Evolutionary conservation across 2,888 invertebrate species (phyloP).

Genomic region (Dasysyrphus albostriatus): DNA sequence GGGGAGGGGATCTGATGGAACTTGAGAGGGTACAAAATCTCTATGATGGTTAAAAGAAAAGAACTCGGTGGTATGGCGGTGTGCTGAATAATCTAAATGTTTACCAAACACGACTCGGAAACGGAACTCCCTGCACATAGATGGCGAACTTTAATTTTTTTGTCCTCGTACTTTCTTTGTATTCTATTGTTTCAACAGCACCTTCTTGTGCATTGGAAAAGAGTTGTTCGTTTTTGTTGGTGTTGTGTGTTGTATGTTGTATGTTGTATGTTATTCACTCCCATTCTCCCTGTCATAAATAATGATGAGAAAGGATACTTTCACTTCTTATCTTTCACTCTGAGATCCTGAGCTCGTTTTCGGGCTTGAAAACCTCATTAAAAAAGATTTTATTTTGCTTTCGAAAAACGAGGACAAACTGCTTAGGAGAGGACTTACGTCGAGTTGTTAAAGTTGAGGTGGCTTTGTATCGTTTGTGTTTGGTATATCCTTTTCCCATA

Average conservation of each 20-base stretch:
- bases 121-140: slow-evolving; percentile 41
- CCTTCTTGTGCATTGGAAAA: background rate
- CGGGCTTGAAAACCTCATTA: slow-evolving; percentile 54
- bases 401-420: slow-evolving; percentile 36
- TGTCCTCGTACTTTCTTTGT: background rate
- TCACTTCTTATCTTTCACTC: slow-evolving; percentile 58
- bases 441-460: slow-evolving; percentile 33
- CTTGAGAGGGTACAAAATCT: slow-evolving; percentile 25
- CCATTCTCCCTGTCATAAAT: slow-evolving; percentile 54
- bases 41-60: slow-evolving; percentile 11
- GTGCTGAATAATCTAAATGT: slow-evolving; percentile 57
- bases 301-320: slow-evolving; percentile 66
- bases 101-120: slow-evolving; percentile 63
- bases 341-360: slow-evolving; percentile 43
- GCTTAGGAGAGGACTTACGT: slow-evolving; percentile 4
- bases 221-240: background rate
- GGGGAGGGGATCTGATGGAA: background rate
- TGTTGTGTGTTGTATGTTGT: background rate
- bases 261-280: slow-evolving; percentile 1
- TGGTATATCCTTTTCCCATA: slow-evolving; percentile 16
- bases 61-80: background rate
- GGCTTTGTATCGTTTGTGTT: slow-evolving; percentile 34
- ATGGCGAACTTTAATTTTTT: slow-evolving; percentile 33
- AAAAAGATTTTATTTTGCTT: slow-evolving; percentile 58
- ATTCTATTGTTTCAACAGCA: slow-evolving; percentile 2